These are phyloP conservation scores for Helicoverpa armigera DNA, from an alignment of 1,140 invertebrate species.

Conservation along the genomic window DNA sequence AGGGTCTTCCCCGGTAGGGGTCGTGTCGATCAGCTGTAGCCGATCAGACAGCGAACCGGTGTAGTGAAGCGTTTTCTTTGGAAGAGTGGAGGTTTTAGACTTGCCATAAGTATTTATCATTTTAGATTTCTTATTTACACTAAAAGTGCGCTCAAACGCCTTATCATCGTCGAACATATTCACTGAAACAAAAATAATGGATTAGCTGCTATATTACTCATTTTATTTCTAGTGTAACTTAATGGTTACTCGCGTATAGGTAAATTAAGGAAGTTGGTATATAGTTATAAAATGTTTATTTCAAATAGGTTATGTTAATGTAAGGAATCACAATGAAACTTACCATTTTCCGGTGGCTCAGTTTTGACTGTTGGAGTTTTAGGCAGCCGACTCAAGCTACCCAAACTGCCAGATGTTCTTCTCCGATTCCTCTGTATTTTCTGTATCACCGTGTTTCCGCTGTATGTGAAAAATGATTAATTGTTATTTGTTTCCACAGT, in stretches of 20 bases:
- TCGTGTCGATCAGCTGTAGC: conserved; percentile 77
- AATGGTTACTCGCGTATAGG: too few relatives aligned
- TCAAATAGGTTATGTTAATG: neutral
- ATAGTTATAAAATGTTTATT: too few relatives aligned
- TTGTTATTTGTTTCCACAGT: conserved; percentile 11
- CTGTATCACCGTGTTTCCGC: conserved; percentile 74
- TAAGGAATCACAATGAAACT: conserved; percentile 37
- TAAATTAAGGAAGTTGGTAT: too few relatives aligned
- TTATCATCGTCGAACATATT: conserved; percentile 61
- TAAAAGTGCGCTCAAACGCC: conserved; percentile 57
- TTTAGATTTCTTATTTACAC: conserved; percentile 79
- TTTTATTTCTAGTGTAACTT: too few relatives aligned
- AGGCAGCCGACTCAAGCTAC: conserved; percentile 70
- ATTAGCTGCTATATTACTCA: too few relatives aligned
- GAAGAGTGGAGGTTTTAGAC: conserved; percentile 55
- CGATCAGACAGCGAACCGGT: conserved; percentile 76
- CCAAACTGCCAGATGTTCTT: conserved; percentile 64
- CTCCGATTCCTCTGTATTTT: conserved; percentile 73
- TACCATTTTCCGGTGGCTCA: conserved; percentile 65
- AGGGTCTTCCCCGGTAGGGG: conserved; percentile 79
- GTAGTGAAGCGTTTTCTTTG: conserved; percentile 64
- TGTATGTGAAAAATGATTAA: conserved; percentile 52
- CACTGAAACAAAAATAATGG: conserved; percentile 44
- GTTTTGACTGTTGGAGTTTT: conserved; percentile 61
- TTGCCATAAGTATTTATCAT: conserved; percentile 77